Evolutionary conservation across 2,797 vertebrate genomes (phyloP).

Genomic region (Gymnothorax reevesii): DNA sequence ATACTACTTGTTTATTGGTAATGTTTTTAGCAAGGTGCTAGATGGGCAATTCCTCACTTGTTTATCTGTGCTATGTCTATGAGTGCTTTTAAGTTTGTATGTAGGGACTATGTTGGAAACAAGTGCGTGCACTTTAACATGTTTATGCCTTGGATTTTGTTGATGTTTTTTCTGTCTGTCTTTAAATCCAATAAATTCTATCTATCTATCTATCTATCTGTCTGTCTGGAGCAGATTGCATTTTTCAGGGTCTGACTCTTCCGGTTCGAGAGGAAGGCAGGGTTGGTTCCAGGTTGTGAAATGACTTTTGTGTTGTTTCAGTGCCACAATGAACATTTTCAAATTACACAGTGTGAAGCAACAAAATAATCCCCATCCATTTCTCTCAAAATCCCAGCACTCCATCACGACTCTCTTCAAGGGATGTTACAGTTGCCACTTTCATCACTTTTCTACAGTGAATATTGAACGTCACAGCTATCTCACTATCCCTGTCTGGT

Average conservation of each 20-base stretch:
- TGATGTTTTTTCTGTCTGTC: no score
- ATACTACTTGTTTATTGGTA: no score
- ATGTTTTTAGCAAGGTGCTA: no score
- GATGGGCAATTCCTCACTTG: no score
- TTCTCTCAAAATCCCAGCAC: not conserved
- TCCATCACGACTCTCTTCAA: not conserved
- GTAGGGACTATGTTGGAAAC: no score
- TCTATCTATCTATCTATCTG: no score
- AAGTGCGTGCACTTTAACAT: no score
- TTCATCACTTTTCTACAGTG: not conserved
- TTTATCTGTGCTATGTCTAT: no score
- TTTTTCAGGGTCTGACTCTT: conserved; percentile 57
- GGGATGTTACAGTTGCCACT: not conserved
- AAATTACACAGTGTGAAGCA: not conserved
- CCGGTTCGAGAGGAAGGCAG: conserved; percentile 58
- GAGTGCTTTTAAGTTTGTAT: no score
- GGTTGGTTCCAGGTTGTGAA: not conserved
- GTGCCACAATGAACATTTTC: not conserved
- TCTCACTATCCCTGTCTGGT: no score
- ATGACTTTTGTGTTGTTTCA: not conserved
- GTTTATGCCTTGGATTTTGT: no score
- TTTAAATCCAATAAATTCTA: no score
- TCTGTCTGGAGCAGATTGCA: conserved; percentile 35
- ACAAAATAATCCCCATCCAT: not conserved
- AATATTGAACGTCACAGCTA: not conserved